Percentiles rank a stretch among this genome's conserved stretches.
phyloP scores from a whole-genome alignment of 2,113 vertebrate genomes.

The Donacobius atricapilla region DNA sequence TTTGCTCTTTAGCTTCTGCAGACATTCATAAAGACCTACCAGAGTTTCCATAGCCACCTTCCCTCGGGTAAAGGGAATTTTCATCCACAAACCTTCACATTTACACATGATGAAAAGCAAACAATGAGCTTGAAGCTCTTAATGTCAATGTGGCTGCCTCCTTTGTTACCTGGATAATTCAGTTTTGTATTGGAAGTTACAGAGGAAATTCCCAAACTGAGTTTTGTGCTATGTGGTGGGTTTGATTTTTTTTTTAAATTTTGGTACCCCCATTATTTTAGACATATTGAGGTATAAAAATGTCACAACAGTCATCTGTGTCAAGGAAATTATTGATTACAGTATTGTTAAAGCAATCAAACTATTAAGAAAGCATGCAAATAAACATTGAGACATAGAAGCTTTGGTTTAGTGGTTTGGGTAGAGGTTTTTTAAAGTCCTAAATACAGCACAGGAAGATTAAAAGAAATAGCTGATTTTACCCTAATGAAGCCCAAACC shows the following conservation, averaged over 20 bases:
- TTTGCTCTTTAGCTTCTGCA: neutral
- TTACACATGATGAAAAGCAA: neutral
- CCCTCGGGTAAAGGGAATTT: neutral
- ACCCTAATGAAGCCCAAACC: slow-evolving; percentile 19
- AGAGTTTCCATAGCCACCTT: neutral
- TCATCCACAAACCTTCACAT: neutral
- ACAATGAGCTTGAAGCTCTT: neutral
- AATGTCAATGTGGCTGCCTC: neutral
- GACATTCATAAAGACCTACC: neutral
- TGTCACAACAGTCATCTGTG: neutral
- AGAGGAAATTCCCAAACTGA: neutral
- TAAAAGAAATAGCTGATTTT: slow-evolving; percentile 22
- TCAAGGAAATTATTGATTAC: neutral
- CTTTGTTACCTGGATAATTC: neutral
- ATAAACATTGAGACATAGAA: neutral
- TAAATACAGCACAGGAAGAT: slow-evolving; percentile 7
- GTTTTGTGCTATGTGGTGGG: neutral
- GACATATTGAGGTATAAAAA: neutral
- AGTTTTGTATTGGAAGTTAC: neutral
- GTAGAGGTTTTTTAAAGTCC: neutral
- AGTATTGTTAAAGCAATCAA: neutral
- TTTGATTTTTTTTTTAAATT: neutral
- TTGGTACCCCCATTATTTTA: neutral
- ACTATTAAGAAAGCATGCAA: neutral
- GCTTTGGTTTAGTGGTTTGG: neutral